Base-by-base conservation (phyloP, 2,113 vertebrate genomes). In the Amia ocellicauda region DNA sequence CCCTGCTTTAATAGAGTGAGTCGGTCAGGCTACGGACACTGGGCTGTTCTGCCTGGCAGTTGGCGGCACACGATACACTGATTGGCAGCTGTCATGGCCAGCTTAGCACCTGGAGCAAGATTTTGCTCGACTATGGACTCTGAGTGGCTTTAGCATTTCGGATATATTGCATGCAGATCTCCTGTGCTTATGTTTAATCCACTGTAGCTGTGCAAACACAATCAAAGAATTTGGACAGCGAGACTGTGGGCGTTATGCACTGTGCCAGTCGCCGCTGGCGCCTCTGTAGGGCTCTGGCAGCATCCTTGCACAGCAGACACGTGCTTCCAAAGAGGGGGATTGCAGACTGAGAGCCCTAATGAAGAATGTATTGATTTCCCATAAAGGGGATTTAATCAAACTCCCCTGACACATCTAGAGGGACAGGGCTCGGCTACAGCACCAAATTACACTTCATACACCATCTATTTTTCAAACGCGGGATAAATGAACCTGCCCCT, bases 321-420 rank as follows among this genome's bases (percentile, higher is more conserved):
- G 31, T 36, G 31, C 31, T 36, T 11, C 5, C 11, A 62, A 58
- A 60, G 58, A 50, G 74, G 64, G 40, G 56, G 60, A 43, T 43
- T 53, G 75, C 70, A 83, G 75, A 82, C 79, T 72, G 75, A 84
- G 77, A 77, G 69, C 78, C 79, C 60, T 80, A 89, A 88, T 88
- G 83, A 89, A 82, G 74, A 82, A 89, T 79, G 76, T 86, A 91
- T 78, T 79, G 89, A 91, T 92, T 91, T 82, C 78, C 81, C 83
- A 79, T 88, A 86, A 84, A 88, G 83, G 76, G 81, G 80, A 81
- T 91, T 94, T 92, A 90, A 93, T 92, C 85, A 92, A 76, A 86
- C 76, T 81, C 75, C 71, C 72, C 68, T 80, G 80, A 82, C 70
- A 81, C 76, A 76, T 72, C 80, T 65, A 68, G 67, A 78, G 80